Percentiles rank a stretch among this genome's conserved stretches.
These are phyloP conservation scores for Hydrochoerus hydrochaeris DNA, from an alignment of 2,113 vertebrate genomes.

Conservation along the genomic window DNA sequence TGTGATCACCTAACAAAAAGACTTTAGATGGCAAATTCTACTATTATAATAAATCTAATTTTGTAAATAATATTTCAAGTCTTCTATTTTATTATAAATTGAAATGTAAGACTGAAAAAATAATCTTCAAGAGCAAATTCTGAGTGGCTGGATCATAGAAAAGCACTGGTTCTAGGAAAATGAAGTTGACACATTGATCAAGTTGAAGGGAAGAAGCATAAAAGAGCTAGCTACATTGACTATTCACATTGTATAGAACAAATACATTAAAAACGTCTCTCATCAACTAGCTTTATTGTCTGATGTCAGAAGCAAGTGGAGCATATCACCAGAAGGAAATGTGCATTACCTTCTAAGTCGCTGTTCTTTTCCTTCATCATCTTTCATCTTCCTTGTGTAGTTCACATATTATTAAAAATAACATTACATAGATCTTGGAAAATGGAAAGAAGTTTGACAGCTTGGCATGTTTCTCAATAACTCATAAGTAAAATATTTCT, in stretches of 20 bases:
- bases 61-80: not conserved
- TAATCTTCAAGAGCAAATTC: not conserved
- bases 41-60: not conserved
- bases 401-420: not conserved
- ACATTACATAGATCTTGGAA: not conserved
- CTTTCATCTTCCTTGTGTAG: not conserved
- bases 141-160: not conserved
- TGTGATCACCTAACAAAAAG: constrained; percentile 40
- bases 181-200: not conserved
- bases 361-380: not conserved
- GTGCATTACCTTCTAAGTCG: not conserved
- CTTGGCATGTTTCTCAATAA: not conserved
- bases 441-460: not conserved
- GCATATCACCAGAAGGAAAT: not conserved
- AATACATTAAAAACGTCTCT: not conserved
- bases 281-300: not conserved
- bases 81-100: not conserved
- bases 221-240: not conserved
- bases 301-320: not conserved
- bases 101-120: not conserved
- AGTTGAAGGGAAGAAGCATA: accelerated
- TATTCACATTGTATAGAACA: not conserved
- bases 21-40: not conserved
- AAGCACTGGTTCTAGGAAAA: not conserved
- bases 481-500: not conserved